These are phyloP conservation scores for Galeopsomyia nigrocyanea DNA, from an alignment of 2,888 invertebrate species.

Conservation along the genomic window DNA sequence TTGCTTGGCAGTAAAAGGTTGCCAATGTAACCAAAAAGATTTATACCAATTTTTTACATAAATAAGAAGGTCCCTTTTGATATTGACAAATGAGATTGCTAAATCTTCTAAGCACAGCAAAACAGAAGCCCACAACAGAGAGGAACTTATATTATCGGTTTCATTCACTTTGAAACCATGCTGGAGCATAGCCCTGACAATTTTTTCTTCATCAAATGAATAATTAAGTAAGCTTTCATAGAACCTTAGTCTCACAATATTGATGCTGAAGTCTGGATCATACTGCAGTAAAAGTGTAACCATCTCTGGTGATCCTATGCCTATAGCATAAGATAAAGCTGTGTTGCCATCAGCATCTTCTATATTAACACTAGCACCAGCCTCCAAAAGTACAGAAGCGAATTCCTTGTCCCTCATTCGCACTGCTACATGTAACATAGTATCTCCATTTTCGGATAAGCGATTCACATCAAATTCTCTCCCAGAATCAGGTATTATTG, in stretches of 20 bases:
- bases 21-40: conserved; percentile 11
- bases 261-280: conserved; percentile 15
- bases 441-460: conserved; percentile 5
- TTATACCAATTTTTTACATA: conserved; percentile 10
- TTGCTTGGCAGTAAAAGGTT: conserved; percentile 13
- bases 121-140: conserved; percentile 9
- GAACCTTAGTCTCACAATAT: conserved; percentile 13
- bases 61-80: background rate
- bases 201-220: conserved; percentile 13
- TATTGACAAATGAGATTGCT: conserved; percentile 18
- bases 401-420: conserved; percentile 10
- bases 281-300: conserved; percentile 19
- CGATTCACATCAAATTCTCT: too few species aligned
- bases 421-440: conserved; percentile 16
- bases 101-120: conserved; percentile 13
- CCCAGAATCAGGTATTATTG: too few species aligned
- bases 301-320: background rate
- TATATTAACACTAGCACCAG: conserved; percentile 22
- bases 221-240: background rate
- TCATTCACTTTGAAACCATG: conserved; percentile 17
- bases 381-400: conserved; percentile 1
- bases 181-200: conserved; percentile 5
- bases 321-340: conserved; percentile 13
- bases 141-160: background rate
- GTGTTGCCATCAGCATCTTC: conserved; percentile 19